Evolutionary conservation across 2,797 vertebrate species (phyloP).

Genomic region (Cetoscarus ocellatus): DNA sequence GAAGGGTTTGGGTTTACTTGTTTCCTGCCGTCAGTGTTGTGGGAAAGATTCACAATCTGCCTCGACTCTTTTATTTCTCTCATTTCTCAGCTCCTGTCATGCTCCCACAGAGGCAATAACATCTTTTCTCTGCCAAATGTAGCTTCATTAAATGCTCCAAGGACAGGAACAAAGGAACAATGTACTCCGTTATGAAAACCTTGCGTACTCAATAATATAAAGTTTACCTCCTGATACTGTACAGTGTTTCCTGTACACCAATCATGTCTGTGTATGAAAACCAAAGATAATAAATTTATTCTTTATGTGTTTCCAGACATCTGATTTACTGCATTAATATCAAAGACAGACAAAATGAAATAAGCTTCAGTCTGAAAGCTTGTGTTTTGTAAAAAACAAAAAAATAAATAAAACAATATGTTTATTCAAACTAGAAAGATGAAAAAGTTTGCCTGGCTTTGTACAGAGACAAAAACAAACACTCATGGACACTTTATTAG

Average conservation of each 20-base stretch:
- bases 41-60: conserved; percentile 44
- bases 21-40: conserved; percentile 53
- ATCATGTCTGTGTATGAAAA: not conserved
- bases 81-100: conserved; percentile 47
- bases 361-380: too few relatives aligned
- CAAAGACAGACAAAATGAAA: not conserved
- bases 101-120: conserved; percentile 52
- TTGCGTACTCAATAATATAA: conserved; percentile 9
- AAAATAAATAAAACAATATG: too few relatives aligned
- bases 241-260: not conserved
- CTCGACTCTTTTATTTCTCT: conserved; percentile 43
- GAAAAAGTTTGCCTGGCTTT: too few relatives aligned
- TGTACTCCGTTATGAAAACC: conserved; percentile 26
- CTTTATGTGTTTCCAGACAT: conserved; percentile 2
- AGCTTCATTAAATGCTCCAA: conserved; percentile 54
- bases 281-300: not conserved
- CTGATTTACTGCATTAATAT: not conserved
- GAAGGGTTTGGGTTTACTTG: conserved; percentile 35
- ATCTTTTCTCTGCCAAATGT: conserved; percentile 39
- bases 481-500: too few relatives aligned
- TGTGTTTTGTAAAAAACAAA: too few relatives aligned
- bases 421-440: too few relatives aligned
- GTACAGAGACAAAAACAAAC: too few relatives aligned
- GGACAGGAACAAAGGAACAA: conserved; percentile 43
- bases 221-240: not conserved